Evolutionary conservation across 2,888 invertebrate species (phyloP).

Genomic region (Hemithea aestivaria): DNA sequence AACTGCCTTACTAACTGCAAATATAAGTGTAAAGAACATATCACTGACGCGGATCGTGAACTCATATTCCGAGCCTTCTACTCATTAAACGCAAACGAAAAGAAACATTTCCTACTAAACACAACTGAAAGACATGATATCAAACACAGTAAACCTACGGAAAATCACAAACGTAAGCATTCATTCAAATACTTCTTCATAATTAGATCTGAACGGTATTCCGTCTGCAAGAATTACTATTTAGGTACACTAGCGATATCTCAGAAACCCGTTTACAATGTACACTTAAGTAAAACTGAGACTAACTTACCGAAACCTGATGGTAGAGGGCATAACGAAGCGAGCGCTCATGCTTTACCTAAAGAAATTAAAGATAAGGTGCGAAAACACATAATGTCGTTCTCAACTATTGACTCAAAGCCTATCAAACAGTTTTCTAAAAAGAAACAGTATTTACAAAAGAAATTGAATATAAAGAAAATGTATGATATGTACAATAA

Average conservation of each 20-base stretch:
- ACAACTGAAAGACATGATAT: constrained; percentile 62
- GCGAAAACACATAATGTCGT: constrained; percentile 58
- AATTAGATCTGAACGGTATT: constrained; percentile 52
- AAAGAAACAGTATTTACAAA: constrained; percentile 58
- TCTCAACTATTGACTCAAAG: constrained; percentile 54
- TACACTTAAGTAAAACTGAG: constrained; percentile 64
- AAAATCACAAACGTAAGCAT: constrained; percentile 50
- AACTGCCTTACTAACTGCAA: constrained; percentile 65
- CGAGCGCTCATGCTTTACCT: constrained; percentile 57
- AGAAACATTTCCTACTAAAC: constrained; percentile 64
- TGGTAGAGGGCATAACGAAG: constrained; percentile 57
- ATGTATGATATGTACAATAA: constrained; percentile 61
- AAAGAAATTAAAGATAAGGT: constrained; percentile 59
- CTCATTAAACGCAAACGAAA: constrained; percentile 62
- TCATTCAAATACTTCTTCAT: constrained; percentile 67
- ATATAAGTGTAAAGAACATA: constrained; percentile 62
- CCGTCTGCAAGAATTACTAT: constrained; percentile 69
- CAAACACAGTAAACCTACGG: constrained; percentile 41
- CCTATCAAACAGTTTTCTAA: constrained; percentile 55
- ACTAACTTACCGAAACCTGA: constrained; percentile 69
- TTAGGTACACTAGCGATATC: constrained; percentile 69
- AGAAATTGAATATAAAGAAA: constrained; percentile 56
- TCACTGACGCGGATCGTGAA: constrained; percentile 58
- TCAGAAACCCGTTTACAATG: constrained; percentile 69
- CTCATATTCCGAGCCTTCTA: constrained; percentile 69